A percentile compares a stretch with the other conserved stretches of the same genome.
These are phyloP conservation scores for Anastrepha obliqua DNA, from an alignment of 1,140 invertebrate species.

Conservation along the genomic window DNA sequence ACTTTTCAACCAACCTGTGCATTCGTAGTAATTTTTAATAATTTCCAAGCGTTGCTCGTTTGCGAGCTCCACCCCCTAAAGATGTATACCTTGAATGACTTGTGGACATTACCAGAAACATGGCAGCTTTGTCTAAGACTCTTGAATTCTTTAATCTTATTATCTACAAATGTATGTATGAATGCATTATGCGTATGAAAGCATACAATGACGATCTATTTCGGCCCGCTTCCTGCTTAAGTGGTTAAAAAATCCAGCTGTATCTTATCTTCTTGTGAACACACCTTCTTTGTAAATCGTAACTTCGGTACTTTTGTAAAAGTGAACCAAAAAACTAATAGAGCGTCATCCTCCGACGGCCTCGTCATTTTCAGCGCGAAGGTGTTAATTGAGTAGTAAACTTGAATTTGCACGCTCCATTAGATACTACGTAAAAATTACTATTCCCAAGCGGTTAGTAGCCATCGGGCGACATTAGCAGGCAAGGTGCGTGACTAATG, in stretches of 20 bases:
- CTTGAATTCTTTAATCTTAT: background rate
- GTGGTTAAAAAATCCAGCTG: background rate
- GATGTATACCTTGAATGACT: too few relatives aligned
- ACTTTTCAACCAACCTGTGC: too few relatives aligned
- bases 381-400: constrained; percentile 51
- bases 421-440: background rate
- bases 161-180: background rate
- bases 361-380: background rate
- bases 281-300: background rate
- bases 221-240: background rate
- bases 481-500: constrained; percentile 35
- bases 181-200: background rate
- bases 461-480: background rate
- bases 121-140: background rate
- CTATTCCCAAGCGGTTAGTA: constrained; percentile 23
- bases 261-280: constrained; percentile 5
- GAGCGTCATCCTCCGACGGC: background rate
- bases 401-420: constrained; percentile 11
- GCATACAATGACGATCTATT: background rate
- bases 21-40: too few relatives aligned
- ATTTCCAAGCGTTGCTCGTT: too few relatives aligned
- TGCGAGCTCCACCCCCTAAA: too few relatives aligned
- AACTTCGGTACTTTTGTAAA: constrained; percentile 40
- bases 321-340: background rate
- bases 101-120: too few relatives aligned